Evolutionary conservation across 2,888 invertebrate genomes (phyloP), one percentile per base, ranked within the genome.

Genomic region (Platycheirus rosarum): DNA sequence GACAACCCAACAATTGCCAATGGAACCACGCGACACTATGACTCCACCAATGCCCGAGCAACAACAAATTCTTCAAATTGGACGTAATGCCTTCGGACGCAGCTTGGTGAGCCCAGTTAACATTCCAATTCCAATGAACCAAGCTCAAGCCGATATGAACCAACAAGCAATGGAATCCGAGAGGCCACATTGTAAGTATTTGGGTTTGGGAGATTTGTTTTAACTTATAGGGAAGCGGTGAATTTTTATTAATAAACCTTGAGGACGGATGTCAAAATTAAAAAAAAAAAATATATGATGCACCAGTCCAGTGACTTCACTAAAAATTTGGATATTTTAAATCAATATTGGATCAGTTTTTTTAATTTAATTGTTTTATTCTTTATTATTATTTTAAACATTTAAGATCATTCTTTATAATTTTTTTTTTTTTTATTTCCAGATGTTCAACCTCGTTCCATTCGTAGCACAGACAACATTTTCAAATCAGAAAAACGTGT

Each of bases 391-490:
- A 66, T 26, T 26, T 32, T 32, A 1, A 32, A 23, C 23, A 23
- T 23, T 23, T 4, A 23, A 23, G 23, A 23, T 23, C 84, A 66
- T 68, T 62, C 84, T 85, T 84, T 75, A 71, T 4, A 86, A 86
- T 86, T 91, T 92, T n/a, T n/a, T n/a, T 62, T 84, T 85, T 84
- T 75, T 73, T 4, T 86, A 86, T 86, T 91, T 92, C 44, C 92
- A 96, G 96, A 94, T 89, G 94, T 96, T 88, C 96, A 96, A 89
- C 96, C 96, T 73, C 94, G 96, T 88, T 94, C 94, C 77, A 93
- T 94, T 84, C 94, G 94, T 87, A 93, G 93, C 88, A 92, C 93
- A 18, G 93, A 93, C 88, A 91, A 89, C 85, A 88, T 91, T 87
- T 82, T 84, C 63, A 89, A 89, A 86, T 91, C 92, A 85, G 92